Conservation (phyloP, 1,140 invertebrate species). For the Drosophila pectinifera region DNA sequence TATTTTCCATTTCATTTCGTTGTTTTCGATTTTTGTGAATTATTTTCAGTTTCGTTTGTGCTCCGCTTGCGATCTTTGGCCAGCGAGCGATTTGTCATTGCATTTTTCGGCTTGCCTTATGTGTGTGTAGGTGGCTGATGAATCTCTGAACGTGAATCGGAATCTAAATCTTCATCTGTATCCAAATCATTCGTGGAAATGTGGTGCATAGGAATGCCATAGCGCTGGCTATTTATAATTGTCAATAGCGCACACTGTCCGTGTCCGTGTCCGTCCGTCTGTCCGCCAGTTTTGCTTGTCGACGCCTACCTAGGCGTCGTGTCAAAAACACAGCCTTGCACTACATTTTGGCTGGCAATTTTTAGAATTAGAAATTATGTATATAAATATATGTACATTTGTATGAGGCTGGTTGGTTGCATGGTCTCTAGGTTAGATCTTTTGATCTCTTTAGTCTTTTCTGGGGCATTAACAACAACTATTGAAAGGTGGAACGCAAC, state of each 20-base stretch:
- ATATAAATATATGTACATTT: conserved; percentile 32
- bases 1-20: conserved; percentile 23
- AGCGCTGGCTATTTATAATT: conserved; percentile 70
- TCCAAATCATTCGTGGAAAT: conserved; percentile 45
- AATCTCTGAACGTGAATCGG: conserved; percentile 14
- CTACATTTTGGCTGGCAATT: conserved; percentile 67
- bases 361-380: conserved; percentile 73
- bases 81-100: conserved; percentile 44
- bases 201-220: conserved; percentile 54
- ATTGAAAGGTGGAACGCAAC: conserved; percentile 8
- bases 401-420: conserved; percentile 5
- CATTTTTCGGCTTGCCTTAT: conserved; percentile 19
- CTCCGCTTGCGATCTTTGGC: conserved; percentile 21
- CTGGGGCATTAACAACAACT: conserved; percentile 1
- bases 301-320: conserved; percentile 54
- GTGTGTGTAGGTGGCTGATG: conserved; percentile 12
- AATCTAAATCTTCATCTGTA: conserved; percentile 11
- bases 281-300: conserved; percentile 8
- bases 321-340: conserved; percentile 79
- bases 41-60: conserved; percentile 50
- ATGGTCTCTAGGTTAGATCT: conserved; percentile 38
- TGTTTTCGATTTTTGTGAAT: conserved; percentile 42
- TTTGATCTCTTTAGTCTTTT: conserved; percentile 18
- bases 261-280: conserved; percentile 5
- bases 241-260: conserved; percentile 51